Evolutionary conservation across 2,888 invertebrate species (phyloP).

Genomic region (Polydesmus complanatus): DNA sequence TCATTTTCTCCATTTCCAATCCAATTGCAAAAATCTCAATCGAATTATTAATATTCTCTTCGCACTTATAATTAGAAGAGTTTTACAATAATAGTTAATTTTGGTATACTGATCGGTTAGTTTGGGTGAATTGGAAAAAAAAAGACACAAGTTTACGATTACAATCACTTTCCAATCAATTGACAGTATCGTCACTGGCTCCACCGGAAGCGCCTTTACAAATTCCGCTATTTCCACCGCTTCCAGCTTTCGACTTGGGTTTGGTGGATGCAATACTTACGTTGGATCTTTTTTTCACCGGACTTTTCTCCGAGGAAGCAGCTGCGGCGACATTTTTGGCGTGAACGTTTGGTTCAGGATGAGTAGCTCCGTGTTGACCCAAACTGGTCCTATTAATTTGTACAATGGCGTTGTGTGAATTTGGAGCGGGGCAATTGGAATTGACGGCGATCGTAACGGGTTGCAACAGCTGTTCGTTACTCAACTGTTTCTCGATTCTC

Average conservation of each 20-base stretch:
- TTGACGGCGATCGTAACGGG: not conserved
- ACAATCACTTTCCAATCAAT: not conserved
- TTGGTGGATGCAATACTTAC: not conserved
- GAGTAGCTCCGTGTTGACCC: not conserved
- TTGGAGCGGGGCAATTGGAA: not conserved
- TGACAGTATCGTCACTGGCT: not conserved
- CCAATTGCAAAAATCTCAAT: too few species aligned
- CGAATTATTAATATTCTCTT: too few species aligned
- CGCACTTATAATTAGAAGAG: too few species aligned
- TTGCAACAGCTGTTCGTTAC: not conserved
- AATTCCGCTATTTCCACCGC: not conserved
- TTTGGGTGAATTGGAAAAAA: not conserved
- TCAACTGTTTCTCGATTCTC: not conserved
- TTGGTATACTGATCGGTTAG: not conserved
- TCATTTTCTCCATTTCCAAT: too few species aligned
- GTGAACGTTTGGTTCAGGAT: not conserved
- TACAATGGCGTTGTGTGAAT: not conserved
- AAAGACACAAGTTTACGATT: not conserved
- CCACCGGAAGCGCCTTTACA: not conserved
- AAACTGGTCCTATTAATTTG: not conserved
- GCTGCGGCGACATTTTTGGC: not conserved
- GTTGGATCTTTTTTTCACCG: not conserved
- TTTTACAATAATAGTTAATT: too few species aligned
- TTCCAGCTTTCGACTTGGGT: not conserved
- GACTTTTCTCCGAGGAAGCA: conserved; percentile 8